Evolutionary conservation across 2,113 vertebrate species (phyloP), one percentile per base, ranked within the genome.

Genomic region (Pithys albifrons): DNA sequence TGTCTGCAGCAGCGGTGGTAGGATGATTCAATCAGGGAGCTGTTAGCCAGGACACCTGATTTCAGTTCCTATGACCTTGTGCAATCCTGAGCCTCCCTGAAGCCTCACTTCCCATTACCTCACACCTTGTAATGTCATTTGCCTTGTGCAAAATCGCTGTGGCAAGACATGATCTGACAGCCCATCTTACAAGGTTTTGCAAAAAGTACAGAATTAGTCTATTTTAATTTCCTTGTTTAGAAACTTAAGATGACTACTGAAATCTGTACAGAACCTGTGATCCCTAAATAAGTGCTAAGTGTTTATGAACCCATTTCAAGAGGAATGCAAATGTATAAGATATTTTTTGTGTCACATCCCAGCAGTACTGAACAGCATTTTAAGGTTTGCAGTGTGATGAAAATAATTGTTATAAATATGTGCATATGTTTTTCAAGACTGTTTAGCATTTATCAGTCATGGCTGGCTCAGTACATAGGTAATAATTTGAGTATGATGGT

Each of bases 21-120:
- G 64, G 57, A 12, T 88, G 72, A 88, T 80, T 94, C 1, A 7
- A 69, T 90, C 33, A 81, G 72, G 51, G 45, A 89, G 45, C 45
- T 94, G 64, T 94, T 92, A 80, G 35, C 55, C 43, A 71, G 59
- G 51, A 93, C 43, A 78, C 48, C 72, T 93, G 45, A 74, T 65
- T 84, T 94, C 57, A 74, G 20, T 92, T 94, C 84, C 55, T 69
- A 1, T 75, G 88, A 94, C 92, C 83, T 84, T 96, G 72, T 51
- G 65, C 57, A 88, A 62, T 27, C 39, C 55, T 74, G 59, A 74
- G 49, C 43, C 59, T 90, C 46, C 80, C 69, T 74, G 78, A 74
- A 91, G 51, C 33, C 78, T 80, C 72, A 52, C 29, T 86, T 86
- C 65, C 24, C 45, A 19, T 80, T 86, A 51, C 55, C 71, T 88